Evolutionary conservation across 1,140 invertebrate species (phyloP), one percentile per base, ranked within the genome.

Genomic region (Ctenoplectra terminalis): DNA sequence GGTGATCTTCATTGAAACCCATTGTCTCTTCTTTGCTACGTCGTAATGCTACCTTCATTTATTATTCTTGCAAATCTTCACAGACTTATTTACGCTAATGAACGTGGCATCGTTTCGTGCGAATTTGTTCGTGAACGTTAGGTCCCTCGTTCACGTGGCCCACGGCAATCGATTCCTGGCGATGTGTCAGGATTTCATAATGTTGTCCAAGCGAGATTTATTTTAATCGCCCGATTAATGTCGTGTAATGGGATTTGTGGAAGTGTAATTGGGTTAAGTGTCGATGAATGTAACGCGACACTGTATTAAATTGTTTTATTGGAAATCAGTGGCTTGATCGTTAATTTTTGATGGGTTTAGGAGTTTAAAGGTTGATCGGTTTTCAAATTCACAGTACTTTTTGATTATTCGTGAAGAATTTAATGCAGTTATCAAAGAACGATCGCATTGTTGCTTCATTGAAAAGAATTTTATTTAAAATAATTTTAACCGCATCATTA

Each of bases 21-120:
- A 71, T 78, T 78, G 52, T 78, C 66, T 78, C 75, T 34, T 60
- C 54, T 37, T 48, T 9, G n/a, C 15, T 29, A 9, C 15, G 5
- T 17, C 17, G 37, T 29, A 37, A 60, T 23, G 63, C n/a, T 15
- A 29, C 23, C 4, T 26, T 60, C 64, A 48, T 78, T 70, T 48
- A 70, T 78, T 70, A 70, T 71, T 37, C 40, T 7, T 13, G 23
- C 40, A 5, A 40, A 48, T 77, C 4, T 46, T 17, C n/a, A 29
- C 7, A 20, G 6, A 11, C 13, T 37, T 17, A n/a, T 63, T 40
- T 50, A 2, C 13, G 11, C 37, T 23, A 26, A 66, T 34, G n/a
- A 52, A 64, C 15, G 43, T 2, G 23, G 13, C 7, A 1, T 52
- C 29, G 46, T 40, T 3, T 48, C 17, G n/a, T 43, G 43, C 0